Conservation (phyloP, 2,113 vertebrate genomes). For the Poeciliopsis retropinna region DNA sequence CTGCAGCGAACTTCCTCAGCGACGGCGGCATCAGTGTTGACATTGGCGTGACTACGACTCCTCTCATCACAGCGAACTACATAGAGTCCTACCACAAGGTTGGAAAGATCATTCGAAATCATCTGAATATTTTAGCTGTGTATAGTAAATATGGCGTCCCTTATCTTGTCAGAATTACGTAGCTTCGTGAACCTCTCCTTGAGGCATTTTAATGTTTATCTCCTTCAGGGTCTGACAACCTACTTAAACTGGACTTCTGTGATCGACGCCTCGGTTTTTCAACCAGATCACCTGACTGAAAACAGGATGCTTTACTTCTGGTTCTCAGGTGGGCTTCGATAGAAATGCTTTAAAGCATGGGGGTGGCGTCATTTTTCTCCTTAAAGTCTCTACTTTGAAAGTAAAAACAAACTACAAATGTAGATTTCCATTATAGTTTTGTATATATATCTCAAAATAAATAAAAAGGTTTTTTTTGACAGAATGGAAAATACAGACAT, state of each 20-base stretch:
- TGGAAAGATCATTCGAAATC: not conserved
- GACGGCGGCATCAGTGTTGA: conserved; percentile 80
- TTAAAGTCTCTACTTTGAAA: too few relatives aligned
- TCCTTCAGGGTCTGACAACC: conserved; percentile 78
- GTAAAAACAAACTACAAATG: too few relatives aligned
- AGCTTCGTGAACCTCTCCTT: not conserved
- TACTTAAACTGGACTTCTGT: conserved; percentile 73
- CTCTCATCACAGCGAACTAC: conserved; percentile 82
- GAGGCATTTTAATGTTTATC: not conserved
- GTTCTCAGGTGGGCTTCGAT: conserved; percentile 74
- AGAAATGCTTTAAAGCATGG: not conserved
- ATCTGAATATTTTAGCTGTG: not conserved
- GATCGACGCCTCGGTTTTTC: conserved; percentile 77
- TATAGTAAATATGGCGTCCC: not conserved
- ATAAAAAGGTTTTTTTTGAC: too few relatives aligned
- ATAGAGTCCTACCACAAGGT: conserved; percentile 91
- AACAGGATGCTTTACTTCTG: conserved; percentile 89
- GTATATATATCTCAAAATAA: too few relatives aligned
- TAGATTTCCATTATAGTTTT: too few relatives aligned
- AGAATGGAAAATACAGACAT: too few relatives aligned
- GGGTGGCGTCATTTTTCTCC: not conserved
- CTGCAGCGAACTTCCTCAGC: conserved; percentile 82
- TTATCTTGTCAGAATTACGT: not conserved
- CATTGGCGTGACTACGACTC: conserved; percentile 75
- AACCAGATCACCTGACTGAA: conserved; percentile 76